Percentiles rank a stretch among this genome's conserved stretches.
These are phyloP conservation scores for Cosmia pyralina DNA, from an alignment of 2,888 invertebrate species.

Conservation along the genomic window DNA sequence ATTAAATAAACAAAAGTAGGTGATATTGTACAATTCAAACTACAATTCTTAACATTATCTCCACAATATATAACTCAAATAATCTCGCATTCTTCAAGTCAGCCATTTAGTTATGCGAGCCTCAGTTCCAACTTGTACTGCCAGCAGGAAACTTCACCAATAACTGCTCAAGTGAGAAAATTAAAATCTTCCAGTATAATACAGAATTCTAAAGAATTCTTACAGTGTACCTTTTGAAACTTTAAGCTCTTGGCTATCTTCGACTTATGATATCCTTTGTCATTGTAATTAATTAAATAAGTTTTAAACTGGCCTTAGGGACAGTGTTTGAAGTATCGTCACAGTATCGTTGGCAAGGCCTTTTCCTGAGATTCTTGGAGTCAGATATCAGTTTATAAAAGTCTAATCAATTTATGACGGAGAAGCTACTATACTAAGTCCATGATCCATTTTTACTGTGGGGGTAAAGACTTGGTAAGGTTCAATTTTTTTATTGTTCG, in stretches of 20 bases:
- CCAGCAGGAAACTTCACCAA: conserved; percentile 29
- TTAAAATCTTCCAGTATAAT: conserved; percentile 10
- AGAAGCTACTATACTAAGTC: neutral
- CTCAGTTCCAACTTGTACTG: conserved; percentile 5
- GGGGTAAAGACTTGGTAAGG: neutral
- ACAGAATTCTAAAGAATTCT: conserved; percentile 19
- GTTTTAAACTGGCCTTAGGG: conserved; percentile 36
- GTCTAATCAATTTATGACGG: neutral
- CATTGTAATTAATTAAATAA: conserved; percentile 46
- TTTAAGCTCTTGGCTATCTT: conserved; percentile 14
- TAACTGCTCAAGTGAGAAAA: conserved; percentile 31
- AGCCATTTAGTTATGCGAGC: conserved; percentile 5
- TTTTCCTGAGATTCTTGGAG: neutral
- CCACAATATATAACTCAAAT: neutral
- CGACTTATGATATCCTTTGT: conserved; percentile 36
- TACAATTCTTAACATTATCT: too few relatives aligned
- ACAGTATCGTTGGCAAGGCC: neutral
- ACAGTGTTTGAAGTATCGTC: conserved; percentile 15
- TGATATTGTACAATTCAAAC: neutral
- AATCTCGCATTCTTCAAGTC: neutral
- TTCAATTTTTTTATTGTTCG: neutral
- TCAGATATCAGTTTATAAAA: neutral
- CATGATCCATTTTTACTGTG: neutral
- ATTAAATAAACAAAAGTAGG: neutral
- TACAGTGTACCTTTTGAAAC: conserved; percentile 12